A percentile compares a stretch with the other conserved stretches of the same genome.
These are phyloP conservation scores for Ceramica pisi DNA, from an alignment of 2,888 invertebrate species.

Conservation along the genomic window DNA sequence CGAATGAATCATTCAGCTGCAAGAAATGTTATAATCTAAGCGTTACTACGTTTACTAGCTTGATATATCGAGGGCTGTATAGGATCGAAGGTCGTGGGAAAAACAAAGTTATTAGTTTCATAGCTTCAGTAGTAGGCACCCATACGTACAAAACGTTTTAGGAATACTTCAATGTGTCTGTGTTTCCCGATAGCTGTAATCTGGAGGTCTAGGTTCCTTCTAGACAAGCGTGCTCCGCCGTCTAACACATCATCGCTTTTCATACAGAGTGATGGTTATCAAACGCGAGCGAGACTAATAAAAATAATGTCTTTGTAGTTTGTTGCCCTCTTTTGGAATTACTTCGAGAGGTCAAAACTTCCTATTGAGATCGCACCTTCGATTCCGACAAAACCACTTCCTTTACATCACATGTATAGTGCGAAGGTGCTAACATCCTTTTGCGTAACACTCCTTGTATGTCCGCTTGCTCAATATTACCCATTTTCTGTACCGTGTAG, in stretches of 20 bases:
- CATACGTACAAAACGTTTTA: too few relatives aligned
- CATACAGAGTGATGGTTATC: too few relatives aligned
- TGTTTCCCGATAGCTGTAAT: too few relatives aligned
- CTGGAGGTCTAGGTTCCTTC: too few relatives aligned
- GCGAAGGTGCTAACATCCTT: slow-evolving; percentile 41
- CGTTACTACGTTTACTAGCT: background rate
- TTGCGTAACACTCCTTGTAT: slow-evolving; percentile 19
- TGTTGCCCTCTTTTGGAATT: background rate
- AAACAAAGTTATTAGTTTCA: background rate
- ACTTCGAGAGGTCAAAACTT: slow-evolving; percentile 33
- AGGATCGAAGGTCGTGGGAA: background rate
- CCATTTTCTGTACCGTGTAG: background rate
- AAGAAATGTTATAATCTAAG: background rate
- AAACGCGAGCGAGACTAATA: too few relatives aligned
- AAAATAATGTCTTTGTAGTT: slow-evolving; percentile 10
- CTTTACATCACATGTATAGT: slow-evolving; percentile 9
- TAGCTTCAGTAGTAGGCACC: background rate
- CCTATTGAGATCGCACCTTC: slow-evolving; percentile 32
- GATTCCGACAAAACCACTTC: slow-evolving; percentile 33
- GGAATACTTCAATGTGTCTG: too few relatives aligned
- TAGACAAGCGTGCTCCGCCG: too few relatives aligned
- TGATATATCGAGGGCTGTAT: background rate
- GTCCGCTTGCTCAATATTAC: slow-evolving; percentile 15
- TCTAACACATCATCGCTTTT: too few relatives aligned
- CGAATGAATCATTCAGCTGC: background rate